Evolutionary conservation across 2,113 vertebrate species (phyloP), one percentile per base, ranked within the genome.

Genomic region (Fregetta grallaria): DNA sequence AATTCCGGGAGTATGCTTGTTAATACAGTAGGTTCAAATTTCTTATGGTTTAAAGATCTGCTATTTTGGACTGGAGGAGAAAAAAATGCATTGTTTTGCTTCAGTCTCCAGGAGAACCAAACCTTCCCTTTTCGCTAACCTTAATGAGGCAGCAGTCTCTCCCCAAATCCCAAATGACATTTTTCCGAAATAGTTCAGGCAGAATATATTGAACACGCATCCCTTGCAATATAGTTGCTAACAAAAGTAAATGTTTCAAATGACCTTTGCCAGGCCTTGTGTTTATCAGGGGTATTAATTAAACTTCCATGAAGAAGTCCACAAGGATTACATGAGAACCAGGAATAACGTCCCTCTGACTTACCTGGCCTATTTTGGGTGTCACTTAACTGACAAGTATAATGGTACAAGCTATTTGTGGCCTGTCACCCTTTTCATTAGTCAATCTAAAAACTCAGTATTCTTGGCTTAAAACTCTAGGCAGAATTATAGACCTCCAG

Each of bases 111-210:
- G 32, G 88, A 96, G 53, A 96, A 55, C 42, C 34, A 77, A 45
- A 14, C 27, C 50, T 85, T 91, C 79, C 82, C 14, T 6, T 86
- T 73, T 36, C 13, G 7, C 42, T 40, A 49, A 10, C 50, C 38
- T 95, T 97, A 98, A 96, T 88, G 94, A 97, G 92, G 82, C 65
- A 78, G 67, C 87, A 92, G 70, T 65, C 68, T 47, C 75, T 80
- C 50, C 86, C 92, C 91, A 91, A 95, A 94, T 82, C 85, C 86
- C 97, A 92, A 94, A 72, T 42, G 67, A 93, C 86, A 86, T 63
- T 95, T 96, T 95, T 63, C 87, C 93, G 65, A 75, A 92, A 91
- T 10, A 71, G 27, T 73, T 91, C 79, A 86, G 86, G 56, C 74
- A 91, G 81, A 25, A 10, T 66, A 72, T 79, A 81, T 75, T 62